These are phyloP conservation scores for Pterocles gutturalis DNA, from an alignment of 2,113 vertebrate genomes.

Conservation along the genomic window DNA sequence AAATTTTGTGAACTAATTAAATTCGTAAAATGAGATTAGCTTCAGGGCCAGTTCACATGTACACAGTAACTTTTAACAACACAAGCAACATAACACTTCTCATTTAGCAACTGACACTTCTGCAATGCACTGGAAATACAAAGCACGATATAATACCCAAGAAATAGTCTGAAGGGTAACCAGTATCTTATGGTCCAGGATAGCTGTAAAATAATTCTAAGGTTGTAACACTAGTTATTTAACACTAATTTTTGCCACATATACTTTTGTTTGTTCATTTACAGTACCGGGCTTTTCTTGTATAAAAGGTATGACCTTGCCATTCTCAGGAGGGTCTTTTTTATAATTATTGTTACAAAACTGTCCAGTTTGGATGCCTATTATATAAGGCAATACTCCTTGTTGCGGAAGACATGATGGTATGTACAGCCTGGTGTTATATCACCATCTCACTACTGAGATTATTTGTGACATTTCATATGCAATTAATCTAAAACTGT, in stretches of 20 bases:
- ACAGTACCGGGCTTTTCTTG: neutral
- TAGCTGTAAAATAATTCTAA: neutral
- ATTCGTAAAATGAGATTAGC: neutral
- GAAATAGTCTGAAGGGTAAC: neutral
- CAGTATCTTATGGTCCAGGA: neutral
- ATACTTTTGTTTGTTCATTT: neutral
- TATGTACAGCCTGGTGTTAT: neutral
- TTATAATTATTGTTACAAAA: neutral
- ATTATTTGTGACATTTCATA: neutral
- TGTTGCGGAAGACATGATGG: neutral
- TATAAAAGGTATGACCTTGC: neutral
- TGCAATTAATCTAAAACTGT: neutral
- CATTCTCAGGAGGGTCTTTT: neutral
- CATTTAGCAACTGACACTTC: neutral
- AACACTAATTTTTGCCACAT: neutral
- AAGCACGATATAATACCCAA: neutral
- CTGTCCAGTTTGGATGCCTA: neutral
- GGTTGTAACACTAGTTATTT: neutral
- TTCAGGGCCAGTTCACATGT: neutral
- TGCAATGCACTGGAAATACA: neutral
- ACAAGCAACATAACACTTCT: neutral
- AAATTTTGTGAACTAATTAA: neutral
- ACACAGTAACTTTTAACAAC: neutral
- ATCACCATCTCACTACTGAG: neutral
- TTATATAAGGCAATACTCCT: neutral